These are phyloP conservation scores for Augochlora pura DNA, from an alignment of 1,140 invertebrate genomes.

Conservation along the genomic window DNA sequence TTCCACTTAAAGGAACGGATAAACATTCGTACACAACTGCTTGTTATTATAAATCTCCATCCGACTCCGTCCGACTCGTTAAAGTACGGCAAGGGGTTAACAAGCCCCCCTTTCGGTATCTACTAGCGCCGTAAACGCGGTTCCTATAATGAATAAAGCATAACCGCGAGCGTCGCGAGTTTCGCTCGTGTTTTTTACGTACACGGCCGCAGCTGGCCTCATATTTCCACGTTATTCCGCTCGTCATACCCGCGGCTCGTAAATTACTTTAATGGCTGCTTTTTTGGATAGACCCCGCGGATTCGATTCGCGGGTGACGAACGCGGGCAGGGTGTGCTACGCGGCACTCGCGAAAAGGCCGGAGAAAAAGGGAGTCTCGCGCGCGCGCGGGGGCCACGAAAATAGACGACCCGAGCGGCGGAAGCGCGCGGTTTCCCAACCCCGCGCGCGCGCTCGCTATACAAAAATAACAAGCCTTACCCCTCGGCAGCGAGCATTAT, in stretches of 20 bases:
- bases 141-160: no score
- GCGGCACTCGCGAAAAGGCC: not conserved
- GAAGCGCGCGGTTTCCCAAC: conserved; percentile 58
- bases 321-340: conserved; percentile 18
- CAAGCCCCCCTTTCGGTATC: no score
- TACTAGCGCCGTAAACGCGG: no score
- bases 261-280: conserved; percentile 16
- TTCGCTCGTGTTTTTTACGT: no score
- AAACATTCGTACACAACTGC: no score
- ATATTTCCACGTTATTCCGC: not conserved
- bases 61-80: no score
- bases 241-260: conserved; percentile 7
- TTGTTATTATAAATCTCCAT: no score
- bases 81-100: no score
- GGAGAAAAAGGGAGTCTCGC: conserved; percentile 25
- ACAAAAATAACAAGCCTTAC: conserved; percentile 63
- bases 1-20: no score
- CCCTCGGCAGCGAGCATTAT: conserved; percentile 52
- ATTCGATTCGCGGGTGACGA: conserved; percentile 44
- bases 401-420: conserved; percentile 48
- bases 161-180: no score
- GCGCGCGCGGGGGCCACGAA: conserved; percentile 32
- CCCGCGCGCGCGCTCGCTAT: conserved; percentile 35
- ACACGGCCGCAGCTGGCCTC: not conserved
- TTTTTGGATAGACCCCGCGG: conserved; percentile 19